Percentiles rank a stretch among this genome's conserved stretches.
These are phyloP conservation scores for Tanypteryx hageni DNA, from an alignment of 2,888 invertebrate genomes.

Conservation along the genomic window DNA sequence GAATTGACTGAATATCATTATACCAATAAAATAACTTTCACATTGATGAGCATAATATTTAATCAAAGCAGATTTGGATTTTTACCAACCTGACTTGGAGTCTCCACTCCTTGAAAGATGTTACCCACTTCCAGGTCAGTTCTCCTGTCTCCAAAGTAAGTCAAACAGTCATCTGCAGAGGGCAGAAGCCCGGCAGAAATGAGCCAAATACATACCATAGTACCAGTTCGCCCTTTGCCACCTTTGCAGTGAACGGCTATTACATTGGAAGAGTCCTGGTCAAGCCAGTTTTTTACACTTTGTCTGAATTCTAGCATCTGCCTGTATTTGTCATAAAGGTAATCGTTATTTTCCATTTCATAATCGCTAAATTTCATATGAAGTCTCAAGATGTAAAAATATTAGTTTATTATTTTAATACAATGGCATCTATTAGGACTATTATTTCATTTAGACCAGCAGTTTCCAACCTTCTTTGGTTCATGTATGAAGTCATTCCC, in stretches of 20 bases:
- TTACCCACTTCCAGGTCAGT: slow-evolving; percentile 75
- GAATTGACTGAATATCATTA: neutral
- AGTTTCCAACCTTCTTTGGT: too few species aligned
- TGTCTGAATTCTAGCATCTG: slow-evolving; percentile 75
- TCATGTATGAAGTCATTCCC: too few species aligned
- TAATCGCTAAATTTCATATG: too few species aligned
- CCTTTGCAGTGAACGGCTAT: slow-evolving; percentile 78
- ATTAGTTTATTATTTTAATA: too few species aligned
- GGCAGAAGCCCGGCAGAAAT: slow-evolving; percentile 75
- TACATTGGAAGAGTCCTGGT: slow-evolving; percentile 74
- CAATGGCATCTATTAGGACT: too few species aligned
- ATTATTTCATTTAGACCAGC: too few species aligned
- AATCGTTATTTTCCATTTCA: too few species aligned
- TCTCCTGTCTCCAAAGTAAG: slow-evolving; percentile 76
- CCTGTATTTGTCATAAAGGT: slow-evolving; percentile 69
- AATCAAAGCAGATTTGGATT: too few species aligned
- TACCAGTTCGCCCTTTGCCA: slow-evolving; percentile 77
- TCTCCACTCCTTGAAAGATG: slow-evolving; percentile 77
- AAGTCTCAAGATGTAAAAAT: too few species aligned
- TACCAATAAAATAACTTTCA: neutral
- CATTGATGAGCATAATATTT: too few species aligned
- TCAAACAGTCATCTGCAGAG: slow-evolving; percentile 75
- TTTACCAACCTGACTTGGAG: slow-evolving; percentile 75
- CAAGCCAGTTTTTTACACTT: slow-evolving; percentile 74
- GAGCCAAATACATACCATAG: slow-evolving; percentile 76